Percentiles rank a stretch among this genome's conserved stretches.
These are phyloP conservation scores for Excalfactoria chinensis DNA, from an alignment of 2,113 vertebrate species.

Conservation along the genomic window DNA sequence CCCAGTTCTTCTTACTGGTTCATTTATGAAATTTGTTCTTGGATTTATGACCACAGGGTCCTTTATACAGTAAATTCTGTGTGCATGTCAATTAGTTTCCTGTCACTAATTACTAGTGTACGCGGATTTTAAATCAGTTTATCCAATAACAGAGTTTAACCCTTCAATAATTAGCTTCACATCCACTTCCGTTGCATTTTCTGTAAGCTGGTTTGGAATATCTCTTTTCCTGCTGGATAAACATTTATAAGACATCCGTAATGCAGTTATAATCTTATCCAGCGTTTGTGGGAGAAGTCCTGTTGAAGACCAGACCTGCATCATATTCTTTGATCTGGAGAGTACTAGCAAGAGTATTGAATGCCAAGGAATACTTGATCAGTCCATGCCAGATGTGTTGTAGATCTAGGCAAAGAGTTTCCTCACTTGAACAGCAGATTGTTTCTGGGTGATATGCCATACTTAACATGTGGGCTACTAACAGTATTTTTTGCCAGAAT, in stretches of 20 bases:
- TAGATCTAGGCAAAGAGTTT: not conserved
- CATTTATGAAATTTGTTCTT: not conserved
- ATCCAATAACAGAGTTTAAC: not conserved
- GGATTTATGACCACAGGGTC: not conserved
- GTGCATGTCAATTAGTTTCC: not conserved
- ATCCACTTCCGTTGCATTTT: not conserved
- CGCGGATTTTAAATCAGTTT: not conserved
- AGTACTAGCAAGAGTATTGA: not conserved
- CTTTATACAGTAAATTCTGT: not conserved
- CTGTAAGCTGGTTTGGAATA: not conserved
- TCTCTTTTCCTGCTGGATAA: not conserved
- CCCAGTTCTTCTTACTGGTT: not conserved
- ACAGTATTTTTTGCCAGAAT: not conserved
- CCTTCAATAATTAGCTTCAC: not conserved
- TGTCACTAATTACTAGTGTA: not conserved
- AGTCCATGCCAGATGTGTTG: not conserved
- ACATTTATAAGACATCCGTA: not conserved
- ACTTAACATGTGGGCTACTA: fast-evolving
- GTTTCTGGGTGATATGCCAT: not conserved
- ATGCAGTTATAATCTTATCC: not conserved
- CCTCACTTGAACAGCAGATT: not conserved
- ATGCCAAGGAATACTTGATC: not conserved
- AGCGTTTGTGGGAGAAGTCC: not conserved
- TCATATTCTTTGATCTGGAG: not conserved
- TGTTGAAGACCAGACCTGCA: not conserved